These are phyloP conservation scores for Ranitomeya imitator DNA, from an alignment of 2,113 vertebrate genomes.

Conservation along the genomic window DNA sequence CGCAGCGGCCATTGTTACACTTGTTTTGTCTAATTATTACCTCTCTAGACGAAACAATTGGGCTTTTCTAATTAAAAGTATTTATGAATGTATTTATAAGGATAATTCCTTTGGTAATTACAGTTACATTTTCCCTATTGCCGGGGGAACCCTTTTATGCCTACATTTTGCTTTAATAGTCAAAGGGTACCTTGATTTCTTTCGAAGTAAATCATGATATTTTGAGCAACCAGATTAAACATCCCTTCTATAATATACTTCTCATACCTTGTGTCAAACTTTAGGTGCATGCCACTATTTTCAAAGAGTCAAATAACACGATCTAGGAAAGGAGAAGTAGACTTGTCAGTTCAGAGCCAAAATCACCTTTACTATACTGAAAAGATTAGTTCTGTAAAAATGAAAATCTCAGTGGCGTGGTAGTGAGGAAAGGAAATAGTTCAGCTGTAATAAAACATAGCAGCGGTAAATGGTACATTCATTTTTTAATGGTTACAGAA, in stretches of 20 bases:
- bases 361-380: slow-evolving; percentile 49
- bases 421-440: slow-evolving; percentile 51
- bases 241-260: background rate
- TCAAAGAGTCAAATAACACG: slow-evolving; percentile 31
- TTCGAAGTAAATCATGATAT: background rate
- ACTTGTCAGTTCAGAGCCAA: slow-evolving; percentile 21
- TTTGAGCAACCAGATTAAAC: slow-evolving; percentile 20
- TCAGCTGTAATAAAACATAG: slow-evolving; percentile 33
- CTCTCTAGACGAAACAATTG: too few relatives aligned
- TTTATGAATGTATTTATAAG: too few relatives aligned
- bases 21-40: too few relatives aligned
- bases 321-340: slow-evolving; percentile 44
- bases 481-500: background rate
- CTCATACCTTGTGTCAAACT: slow-evolving; percentile 4
- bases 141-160: too few relatives aligned
- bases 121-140: too few relatives aligned
- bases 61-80: too few relatives aligned
- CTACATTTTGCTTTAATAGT: background rate
- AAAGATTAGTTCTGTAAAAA: slow-evolving; percentile 58
- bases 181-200: background rate
- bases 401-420: background rate
- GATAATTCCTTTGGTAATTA: too few relatives aligned
- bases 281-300: slow-evolving; percentile 16
- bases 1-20: too few relatives aligned
- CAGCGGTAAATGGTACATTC: background rate